phyloP scores from a whole-genome alignment of 2,888 invertebrate genomes.

The Dendrolimus pini region DNA sequence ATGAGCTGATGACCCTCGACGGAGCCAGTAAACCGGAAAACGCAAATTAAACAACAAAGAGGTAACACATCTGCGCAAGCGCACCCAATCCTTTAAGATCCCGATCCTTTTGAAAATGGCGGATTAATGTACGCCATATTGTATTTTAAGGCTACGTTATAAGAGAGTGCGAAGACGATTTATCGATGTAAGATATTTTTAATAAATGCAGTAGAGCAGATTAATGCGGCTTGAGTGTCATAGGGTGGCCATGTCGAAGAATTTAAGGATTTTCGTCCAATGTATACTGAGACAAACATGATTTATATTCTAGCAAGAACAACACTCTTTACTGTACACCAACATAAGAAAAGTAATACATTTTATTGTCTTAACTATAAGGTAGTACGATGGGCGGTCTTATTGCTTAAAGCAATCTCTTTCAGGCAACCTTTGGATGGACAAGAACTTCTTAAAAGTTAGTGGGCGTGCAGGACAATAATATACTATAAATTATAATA shows the following conservation, averaged over 20 bases:
- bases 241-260: slow-evolving; percentile 33
- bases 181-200: slow-evolving; percentile 70
- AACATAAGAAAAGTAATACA: no score
- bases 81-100: slow-evolving; percentile 23
- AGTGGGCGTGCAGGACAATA: no score
- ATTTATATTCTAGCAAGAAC: no score
- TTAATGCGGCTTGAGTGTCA: slow-evolving; percentile 47
- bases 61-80: slow-evolving; percentile 66
- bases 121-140: slow-evolving; percentile 16
- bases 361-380: no score
- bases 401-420: no score
- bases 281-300: no score
- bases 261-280: background rate
- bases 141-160: slow-evolving; percentile 22
- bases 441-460: no score
- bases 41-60: slow-evolving; percentile 74
- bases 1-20: slow-evolving; percentile 44
- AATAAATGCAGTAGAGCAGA: slow-evolving; percentile 65
- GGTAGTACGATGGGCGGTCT: no score
- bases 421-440: no score
- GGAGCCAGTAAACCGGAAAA: slow-evolving; percentile 69
- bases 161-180: slow-evolving; percentile 41
- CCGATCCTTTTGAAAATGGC: background rate
- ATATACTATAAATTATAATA: no score
- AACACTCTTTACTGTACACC: no score